phyloP scores from a whole-genome alignment of 2,888 invertebrate species.

The Hofmannophila pseudospretella region DNA sequence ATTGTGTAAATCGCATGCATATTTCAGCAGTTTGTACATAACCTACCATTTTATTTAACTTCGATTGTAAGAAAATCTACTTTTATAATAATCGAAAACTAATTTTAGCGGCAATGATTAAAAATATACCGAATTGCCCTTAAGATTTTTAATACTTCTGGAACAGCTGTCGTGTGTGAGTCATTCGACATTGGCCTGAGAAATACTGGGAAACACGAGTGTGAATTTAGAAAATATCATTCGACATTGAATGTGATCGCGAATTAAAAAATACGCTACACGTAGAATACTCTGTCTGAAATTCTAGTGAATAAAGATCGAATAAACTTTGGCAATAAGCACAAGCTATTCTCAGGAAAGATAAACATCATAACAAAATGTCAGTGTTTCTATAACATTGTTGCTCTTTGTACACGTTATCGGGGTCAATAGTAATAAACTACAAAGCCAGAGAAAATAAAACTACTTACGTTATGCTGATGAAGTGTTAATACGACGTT shows the following conservation, averaged over 20 bases:
- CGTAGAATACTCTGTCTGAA: conserved; percentile 31
- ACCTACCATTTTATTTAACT: no score
- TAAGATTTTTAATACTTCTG: conserved; percentile 64
- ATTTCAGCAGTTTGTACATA: no score
- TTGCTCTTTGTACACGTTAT: conserved; percentile 31
- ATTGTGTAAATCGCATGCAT: no score
- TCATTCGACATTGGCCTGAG: conserved; percentile 67
- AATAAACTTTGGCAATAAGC: conserved; percentile 53
- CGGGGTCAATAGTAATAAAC: conserved; percentile 32
- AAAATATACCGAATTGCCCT: conserved; percentile 61
- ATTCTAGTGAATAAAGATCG: conserved; percentile 38
- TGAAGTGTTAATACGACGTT: conserved; percentile 71
- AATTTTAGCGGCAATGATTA: no score
- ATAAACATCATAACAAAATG: conserved; percentile 57
- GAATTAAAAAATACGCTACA: conserved; percentile 20
- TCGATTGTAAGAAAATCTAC: no score
- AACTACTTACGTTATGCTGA: conserved; percentile 70
- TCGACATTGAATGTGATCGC: conserved; percentile 54
- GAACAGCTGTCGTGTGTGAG: conserved; percentile 68
- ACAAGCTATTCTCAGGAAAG: conserved; percentile 56
- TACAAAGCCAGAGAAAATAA: conserved; percentile 2
- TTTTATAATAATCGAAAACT: background rate
- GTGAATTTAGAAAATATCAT: conserved; percentile 42
- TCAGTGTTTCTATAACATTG: conserved; percentile 43
- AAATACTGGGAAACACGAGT: conserved; percentile 47